phyloP scores from a whole-genome alignment of 1,140 invertebrate genomes.

The Scaptomyza hsui region DNA sequence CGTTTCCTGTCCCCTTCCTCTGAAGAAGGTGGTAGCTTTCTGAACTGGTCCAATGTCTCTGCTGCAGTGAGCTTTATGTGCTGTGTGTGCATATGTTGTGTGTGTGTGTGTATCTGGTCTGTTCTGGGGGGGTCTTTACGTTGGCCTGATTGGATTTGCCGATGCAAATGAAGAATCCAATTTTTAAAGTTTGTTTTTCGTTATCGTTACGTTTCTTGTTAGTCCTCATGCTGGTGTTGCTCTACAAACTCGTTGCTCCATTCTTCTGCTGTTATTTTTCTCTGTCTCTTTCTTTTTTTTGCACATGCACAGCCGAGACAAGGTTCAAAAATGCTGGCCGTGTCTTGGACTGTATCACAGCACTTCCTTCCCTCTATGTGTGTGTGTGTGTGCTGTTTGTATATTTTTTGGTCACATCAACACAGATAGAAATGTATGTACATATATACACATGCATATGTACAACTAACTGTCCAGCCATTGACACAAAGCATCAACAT shows the following conservation, averaged over 20 bases:
- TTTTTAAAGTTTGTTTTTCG: constrained; percentile 84
- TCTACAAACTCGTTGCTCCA: background rate
- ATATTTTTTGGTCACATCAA: constrained; percentile 64
- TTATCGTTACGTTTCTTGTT: constrained; percentile 82
- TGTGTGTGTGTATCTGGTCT: constrained; percentile 70
- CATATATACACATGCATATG: constrained; percentile 7
- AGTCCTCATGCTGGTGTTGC: constrained; percentile 40
- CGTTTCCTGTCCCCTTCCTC: constrained; percentile 23
- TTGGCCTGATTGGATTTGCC: constrained; percentile 84
- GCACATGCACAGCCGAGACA: constrained; percentile 15
- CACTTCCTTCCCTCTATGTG: background rate
- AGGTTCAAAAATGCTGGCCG: constrained; percentile 22
- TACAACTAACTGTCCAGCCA: constrained; percentile 45
- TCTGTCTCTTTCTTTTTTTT: constrained; percentile 5
- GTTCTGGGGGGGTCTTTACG: constrained; percentile 65
- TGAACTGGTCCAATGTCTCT: no score
- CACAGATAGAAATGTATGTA: constrained; percentile 9
- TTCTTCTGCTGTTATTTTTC: constrained; percentile 5
- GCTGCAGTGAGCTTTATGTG: constrained; percentile 66
- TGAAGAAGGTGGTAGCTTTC: constrained; percentile 22
- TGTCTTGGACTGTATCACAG: constrained; percentile 14
- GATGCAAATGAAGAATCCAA: constrained; percentile 83
- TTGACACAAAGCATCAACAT: constrained; percentile 73
- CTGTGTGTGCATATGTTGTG: constrained; percentile 72
- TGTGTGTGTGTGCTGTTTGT: constrained; percentile 30